Base-by-base conservation (phyloP, 1,140 invertebrate genomes). In the Brachionus rubens region DNA sequence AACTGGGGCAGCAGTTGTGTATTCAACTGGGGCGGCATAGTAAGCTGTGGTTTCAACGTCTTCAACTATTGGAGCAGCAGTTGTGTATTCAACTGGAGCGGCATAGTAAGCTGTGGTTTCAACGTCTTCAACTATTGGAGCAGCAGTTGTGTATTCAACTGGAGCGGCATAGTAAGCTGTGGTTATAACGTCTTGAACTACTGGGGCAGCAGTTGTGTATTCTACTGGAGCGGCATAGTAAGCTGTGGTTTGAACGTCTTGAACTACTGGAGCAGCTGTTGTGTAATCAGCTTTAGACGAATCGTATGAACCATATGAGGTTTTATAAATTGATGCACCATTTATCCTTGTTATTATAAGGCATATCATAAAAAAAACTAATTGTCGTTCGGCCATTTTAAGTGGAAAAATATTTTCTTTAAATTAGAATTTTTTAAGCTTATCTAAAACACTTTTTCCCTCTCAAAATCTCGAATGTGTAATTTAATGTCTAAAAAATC, bases 331-430 rank as follows among this genome's bases (percentile, higher is more conserved):
- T 1, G 54, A 36, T 12, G 30, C 54, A 19, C 54, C 54, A 59
- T 59, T 59, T 16, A 59, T 33, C 21, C 36, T 7, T 16, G 54
- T 16, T 7, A 59, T n/a, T 9, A 59, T 33, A 33, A 59, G 19
- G 16, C 16, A 59, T 9, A 59, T 33, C 5, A 28, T 36, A 6
- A 59, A 0, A n/a, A 36, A 36, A 6, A 33, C 36, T 6, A 59
- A 40, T 16, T 59, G 28, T 36, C 54, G 54, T 30, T 59, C 54
- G 54, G 36, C 54, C 54, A 59, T 59, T 3, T 59, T 59, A 36
- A 2, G 24, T 28, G 30, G 10, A 5, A 5, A 5, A 36, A 36
- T 3, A 3, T 36, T 36, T 36, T 3, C 3, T 36, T 36, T 36
- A 1, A 12, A 0, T 52, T 52, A 21, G 28, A 52, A 52, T 24